A percentile compares a stretch with the other conserved stretches of the same genome.
Conservation (phyloP, 2,888 invertebrate genomes). For the Microctonus hyperodae region DNA sequence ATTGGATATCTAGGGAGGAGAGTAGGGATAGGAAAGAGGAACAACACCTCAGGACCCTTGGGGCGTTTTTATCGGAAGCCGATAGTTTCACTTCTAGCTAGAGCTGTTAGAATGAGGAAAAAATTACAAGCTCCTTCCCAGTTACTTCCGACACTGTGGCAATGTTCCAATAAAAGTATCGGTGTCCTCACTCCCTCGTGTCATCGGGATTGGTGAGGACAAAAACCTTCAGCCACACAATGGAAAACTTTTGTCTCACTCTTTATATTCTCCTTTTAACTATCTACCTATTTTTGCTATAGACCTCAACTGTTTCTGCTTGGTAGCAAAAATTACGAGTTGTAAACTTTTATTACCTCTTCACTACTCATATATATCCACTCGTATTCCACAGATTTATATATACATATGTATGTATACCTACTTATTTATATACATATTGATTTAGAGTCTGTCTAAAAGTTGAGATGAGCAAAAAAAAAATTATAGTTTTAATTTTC, state of each 20-base stretch:
- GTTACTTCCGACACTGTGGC: conserved; percentile 27
- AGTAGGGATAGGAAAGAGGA: background rate
- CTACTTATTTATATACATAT: no score
- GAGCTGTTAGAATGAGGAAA: conserved; percentile 18
- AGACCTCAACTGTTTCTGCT: background rate
- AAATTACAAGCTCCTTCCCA: conserved; percentile 33
- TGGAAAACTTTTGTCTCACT: conserved; percentile 4
- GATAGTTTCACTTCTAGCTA: conserved; percentile 34
- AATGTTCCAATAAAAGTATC: conserved; percentile 36
- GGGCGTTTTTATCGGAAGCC: conserved; percentile 35
- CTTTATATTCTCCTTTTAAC: background rate
- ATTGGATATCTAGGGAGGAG: background rate
- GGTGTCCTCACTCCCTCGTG: conserved; percentile 12
- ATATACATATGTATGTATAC: background rate
- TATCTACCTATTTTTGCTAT: background rate
- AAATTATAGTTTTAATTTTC: conserved; percentile 8
- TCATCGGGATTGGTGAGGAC: conserved; percentile 13
- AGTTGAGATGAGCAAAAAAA: conserved; percentile 10
- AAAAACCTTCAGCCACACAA: background rate
- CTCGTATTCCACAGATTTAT: background rate
- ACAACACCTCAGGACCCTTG: background rate
- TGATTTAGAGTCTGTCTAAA: background rate
- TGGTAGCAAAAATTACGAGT: conserved; percentile 10
- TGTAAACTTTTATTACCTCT: conserved; percentile 14
- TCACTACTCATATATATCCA: background rate